Evolutionary conservation across 2,797 vertebrate species (phyloP), one percentile per base, ranked within the genome.

Genomic region (Sebastiscus tertius): DNA sequence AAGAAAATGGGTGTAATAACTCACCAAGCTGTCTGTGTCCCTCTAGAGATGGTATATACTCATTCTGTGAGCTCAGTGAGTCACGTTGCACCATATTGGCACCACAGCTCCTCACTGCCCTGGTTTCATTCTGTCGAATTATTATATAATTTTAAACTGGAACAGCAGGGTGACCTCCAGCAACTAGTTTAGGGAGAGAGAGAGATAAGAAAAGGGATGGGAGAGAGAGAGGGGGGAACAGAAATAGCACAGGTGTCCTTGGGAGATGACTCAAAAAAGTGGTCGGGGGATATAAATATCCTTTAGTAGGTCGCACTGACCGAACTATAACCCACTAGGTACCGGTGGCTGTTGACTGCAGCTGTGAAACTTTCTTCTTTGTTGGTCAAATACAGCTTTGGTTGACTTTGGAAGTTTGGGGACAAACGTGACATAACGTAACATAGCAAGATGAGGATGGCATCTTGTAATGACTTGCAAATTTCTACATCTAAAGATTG

Each of bases 121-220:
- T 93, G 87, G 92, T 94, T 95, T 90, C 88, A 93, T 92, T 95
- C 92, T 90, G 87, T 91, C 89, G 42, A 92, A 90, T 86, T 73
- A 91, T 95, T 92, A 84, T 91, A 86, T 91, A 58, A 93, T 88
- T 88, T 87, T 13, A 79, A 96, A 95, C 68, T 95, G 80, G 94
- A 93, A 83, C 94, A 91, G 84, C 78, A 83, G 87, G 89, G 88
- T 95, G 95, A 94, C 95, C 94, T 95, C 93, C 84, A 94, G 90
- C 91, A 94, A 94, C 90, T 92, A 94, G 90, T 94, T 94, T 88
- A 86, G 83, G 72, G 75, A 90, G 83, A 79, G 79, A 76, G 75
- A 77, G 67, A 81, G 83, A 87, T 90, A 90, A 88, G 90, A 89
- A 89, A 85, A 81, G 72, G 82, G 88, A 87, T 58, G 14, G 42